Evolutionary conservation across 2,797 vertebrate species (phyloP).

Genomic region (Simalia tracyae): DNA sequence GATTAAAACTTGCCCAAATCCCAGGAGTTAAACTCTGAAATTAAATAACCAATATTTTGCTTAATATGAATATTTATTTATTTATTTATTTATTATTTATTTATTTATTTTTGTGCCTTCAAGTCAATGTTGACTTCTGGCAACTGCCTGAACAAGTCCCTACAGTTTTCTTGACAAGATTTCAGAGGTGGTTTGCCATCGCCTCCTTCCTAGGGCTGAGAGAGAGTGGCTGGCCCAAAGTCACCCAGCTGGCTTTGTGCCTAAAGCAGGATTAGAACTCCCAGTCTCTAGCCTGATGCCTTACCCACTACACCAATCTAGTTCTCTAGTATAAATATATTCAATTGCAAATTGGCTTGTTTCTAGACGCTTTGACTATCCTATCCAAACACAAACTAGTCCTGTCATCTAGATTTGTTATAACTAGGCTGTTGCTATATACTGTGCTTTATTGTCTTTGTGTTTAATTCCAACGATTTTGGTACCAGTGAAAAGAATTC

Average conservation of each 20-base stretch:
- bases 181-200: not conserved
- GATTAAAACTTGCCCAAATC: not conserved
- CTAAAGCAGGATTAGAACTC: not conserved
- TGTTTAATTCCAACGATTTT: not conserved
- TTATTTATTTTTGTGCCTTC: not conserved
- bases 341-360: not conserved
- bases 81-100: not conserved
- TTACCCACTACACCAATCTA: not conserved
- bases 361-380: not conserved
- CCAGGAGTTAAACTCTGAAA: not conserved
- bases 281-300: not conserved
- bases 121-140: not conserved
- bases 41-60: not conserved
- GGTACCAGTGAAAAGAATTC: not conserved
- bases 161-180: not conserved
- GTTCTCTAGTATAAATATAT: not conserved
- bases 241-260: not conserved
- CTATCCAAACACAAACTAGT: not conserved
- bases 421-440: not conserved
- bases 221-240: not conserved
- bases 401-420: not conserved
- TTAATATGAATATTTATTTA: not conserved
- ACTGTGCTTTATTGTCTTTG: not conserved
- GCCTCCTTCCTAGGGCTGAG: not conserved
- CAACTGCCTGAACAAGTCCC: not conserved